These are phyloP conservation scores for Antheraea pernyi DNA, from an alignment of 1,140 invertebrate species.

Conservation along the genomic window DNA sequence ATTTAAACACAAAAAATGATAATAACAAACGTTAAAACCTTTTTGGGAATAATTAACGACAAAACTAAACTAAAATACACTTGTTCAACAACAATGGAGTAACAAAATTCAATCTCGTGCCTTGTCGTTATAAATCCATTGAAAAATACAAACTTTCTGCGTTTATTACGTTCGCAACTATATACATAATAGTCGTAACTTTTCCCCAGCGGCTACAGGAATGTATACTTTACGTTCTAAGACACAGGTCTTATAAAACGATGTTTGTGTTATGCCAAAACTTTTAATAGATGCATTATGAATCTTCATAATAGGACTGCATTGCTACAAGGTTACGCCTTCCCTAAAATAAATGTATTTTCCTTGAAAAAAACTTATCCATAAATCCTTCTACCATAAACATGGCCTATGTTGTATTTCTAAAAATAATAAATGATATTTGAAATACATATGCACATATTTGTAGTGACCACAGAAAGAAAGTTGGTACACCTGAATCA, in stretches of 20 bases:
- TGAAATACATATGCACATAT: too few species aligned
- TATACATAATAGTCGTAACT: slow-evolving; percentile 19
- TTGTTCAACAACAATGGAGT: slow-evolving; percentile 50
- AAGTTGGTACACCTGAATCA: too few species aligned
- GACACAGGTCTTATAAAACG: not conserved
- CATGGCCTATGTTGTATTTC: too few species aligned
- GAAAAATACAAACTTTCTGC: slow-evolving; percentile 62
- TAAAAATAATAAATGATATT: too few species aligned
- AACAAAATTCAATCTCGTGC: slow-evolving; percentile 67
- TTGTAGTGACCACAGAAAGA: too few species aligned
- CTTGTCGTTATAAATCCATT: slow-evolving; percentile 65
- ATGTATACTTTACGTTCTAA: slow-evolving; percentile 22
- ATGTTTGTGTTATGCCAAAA: slow-evolving; percentile 22
- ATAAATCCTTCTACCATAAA: too few species aligned
- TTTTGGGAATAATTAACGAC: not conserved
- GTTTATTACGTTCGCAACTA: slow-evolving; percentile 43
- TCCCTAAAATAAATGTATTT: too few species aligned
- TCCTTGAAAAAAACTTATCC: too few species aligned
- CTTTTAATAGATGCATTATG: slow-evolving; percentile 61
- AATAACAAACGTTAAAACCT: too few species aligned
- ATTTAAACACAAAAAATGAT: too few species aligned
- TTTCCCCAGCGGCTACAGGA: not conserved
- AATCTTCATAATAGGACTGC: slow-evolving; percentile 33
- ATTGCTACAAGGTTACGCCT: slow-evolving; percentile 7
- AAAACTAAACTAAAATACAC: slow-evolving; percentile 41